Evolutionary conservation across 2,888 invertebrate genomes (phyloP).

Genomic region (Deroplatys truncata): DNA sequence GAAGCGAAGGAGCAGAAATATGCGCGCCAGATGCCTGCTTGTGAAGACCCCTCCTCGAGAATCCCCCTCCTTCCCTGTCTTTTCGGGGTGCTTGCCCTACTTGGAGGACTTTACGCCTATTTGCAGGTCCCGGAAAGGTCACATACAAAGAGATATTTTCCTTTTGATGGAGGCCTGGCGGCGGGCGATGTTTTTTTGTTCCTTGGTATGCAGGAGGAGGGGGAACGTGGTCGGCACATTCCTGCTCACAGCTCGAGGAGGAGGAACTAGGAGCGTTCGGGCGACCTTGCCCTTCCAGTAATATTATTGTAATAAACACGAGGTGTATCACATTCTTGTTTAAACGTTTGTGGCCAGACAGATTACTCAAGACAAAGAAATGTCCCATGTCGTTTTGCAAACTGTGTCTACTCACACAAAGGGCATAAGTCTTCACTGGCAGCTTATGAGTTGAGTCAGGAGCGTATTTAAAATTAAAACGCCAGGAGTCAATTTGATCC

Average conservation of each 20-base stretch:
- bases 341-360: background rate
- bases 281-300: background rate
- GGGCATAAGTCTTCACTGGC: too few species aligned
- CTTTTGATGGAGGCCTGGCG: background rate
- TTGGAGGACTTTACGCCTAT: background rate
- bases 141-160: background rate
- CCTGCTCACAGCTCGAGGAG: background rate
- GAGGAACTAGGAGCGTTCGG: background rate
- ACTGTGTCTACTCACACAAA: too few species aligned
- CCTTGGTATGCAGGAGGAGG: background rate
- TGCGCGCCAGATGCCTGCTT: background rate
- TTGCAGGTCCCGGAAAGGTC: background rate
- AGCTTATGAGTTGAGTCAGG: too few species aligned
- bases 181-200: background rate
- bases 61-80: background rate
- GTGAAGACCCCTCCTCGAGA: too few species aligned
- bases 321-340: background rate
- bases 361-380: background rate
- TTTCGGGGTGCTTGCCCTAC: background rate
- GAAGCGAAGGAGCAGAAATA: background rate
- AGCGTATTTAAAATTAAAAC: too few species aligned
- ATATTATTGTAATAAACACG: background rate
- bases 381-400: background rate
- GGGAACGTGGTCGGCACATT: background rate
- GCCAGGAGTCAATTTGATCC: too few species aligned